A percentile compares a stretch with the other conserved stretches of the same genome.
These are phyloP conservation scores for Gavia stellata DNA, from an alignment of 2,113 vertebrate species.

Conservation along the genomic window DNA sequence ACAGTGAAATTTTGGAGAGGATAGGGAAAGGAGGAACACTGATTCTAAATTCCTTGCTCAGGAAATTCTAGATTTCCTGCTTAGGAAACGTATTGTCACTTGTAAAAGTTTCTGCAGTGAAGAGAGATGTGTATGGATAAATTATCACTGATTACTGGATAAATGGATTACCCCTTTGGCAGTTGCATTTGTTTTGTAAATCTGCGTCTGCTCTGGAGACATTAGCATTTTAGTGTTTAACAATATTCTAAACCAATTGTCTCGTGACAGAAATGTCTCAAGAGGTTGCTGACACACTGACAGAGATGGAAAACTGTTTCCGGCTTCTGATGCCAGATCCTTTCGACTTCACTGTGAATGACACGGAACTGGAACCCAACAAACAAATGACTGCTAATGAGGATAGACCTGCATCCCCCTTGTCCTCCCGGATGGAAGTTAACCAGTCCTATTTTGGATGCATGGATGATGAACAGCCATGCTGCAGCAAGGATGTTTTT, in stretches of 20 bases:
- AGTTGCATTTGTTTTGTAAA: neutral
- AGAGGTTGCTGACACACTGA: slow-evolving; percentile 79
- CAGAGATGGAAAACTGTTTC: slow-evolving; percentile 88
- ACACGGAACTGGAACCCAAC: neutral
- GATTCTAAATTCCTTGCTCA: neutral
- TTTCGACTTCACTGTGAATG: slow-evolving; percentile 53
- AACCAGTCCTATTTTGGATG: neutral
- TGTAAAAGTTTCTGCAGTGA: neutral
- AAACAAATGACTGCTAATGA: neutral
- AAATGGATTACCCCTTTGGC: neutral
- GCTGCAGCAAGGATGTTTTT: slow-evolving; percentile 83
- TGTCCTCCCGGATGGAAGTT: neutral
- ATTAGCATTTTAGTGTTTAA: neutral
- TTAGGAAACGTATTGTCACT: neutral
- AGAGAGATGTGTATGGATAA: neutral
- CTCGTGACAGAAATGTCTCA: slow-evolving; percentile 72
- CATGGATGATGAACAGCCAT: slow-evolving; percentile 74
- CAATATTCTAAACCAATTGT: neutral
- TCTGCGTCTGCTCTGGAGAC: neutral
- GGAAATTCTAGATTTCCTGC: neutral
- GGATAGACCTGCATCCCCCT: neutral
- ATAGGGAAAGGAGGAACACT: neutral
- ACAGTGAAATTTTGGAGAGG: neutral
- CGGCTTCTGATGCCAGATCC: slow-evolving; percentile 79
- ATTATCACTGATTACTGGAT: neutral